Evolutionary conservation across 1,140 invertebrate genomes (phyloP).

Genomic region (Aphelinus certus): DNA sequence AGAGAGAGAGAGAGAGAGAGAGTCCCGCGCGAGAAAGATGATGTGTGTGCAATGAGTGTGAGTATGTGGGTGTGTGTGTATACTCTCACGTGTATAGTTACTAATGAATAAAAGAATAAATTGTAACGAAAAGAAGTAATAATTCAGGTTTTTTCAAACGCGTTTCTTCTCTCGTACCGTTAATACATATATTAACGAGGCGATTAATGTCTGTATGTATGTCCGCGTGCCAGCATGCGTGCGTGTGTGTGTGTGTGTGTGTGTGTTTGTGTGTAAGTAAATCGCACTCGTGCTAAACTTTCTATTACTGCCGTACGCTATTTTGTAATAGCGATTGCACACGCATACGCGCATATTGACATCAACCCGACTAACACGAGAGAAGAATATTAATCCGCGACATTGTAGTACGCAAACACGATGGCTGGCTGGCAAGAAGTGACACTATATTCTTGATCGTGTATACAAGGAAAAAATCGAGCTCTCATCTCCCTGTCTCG

Average conservation of each 20-base stretch:
- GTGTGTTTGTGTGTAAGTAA: no score
- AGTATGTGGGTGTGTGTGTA: constrained; percentile 16
- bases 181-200: no score
- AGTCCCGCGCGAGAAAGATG: neutral
- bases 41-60: neutral
- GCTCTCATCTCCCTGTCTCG: constrained; percentile 44
- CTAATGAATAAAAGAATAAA: constrained; percentile 11
- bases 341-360: neutral
- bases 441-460: no score
- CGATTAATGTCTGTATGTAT: no score
- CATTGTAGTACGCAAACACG: no score
- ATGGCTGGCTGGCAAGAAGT: no score
- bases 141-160: constrained; percentile 18
- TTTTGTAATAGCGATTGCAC: constrained; percentile 21
- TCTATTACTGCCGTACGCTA: constrained; percentile 30
- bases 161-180: constrained; percentile 27
- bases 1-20: neutral
- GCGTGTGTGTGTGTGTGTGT: no score
- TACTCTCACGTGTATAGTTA: constrained; percentile 24
- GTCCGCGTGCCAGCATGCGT: no score
- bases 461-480: neutral
- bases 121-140: constrained; percentile 2
- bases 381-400: no score
- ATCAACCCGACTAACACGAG: neutral
- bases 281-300: constrained; percentile 6